Conservation (phyloP, 2,888 invertebrate genomes). For the Hydrotaea diabolus region DNA sequence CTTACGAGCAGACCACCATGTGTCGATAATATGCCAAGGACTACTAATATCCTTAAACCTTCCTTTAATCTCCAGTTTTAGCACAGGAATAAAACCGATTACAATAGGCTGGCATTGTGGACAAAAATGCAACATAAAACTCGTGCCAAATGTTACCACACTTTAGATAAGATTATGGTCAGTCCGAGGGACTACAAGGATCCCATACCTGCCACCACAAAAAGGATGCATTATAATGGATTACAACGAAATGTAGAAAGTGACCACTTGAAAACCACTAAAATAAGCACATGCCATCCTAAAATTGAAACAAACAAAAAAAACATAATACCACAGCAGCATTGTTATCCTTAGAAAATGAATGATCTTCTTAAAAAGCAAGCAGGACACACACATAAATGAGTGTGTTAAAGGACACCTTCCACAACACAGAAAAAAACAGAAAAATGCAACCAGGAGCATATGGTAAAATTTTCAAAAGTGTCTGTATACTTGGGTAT, state of each 20-base stretch:
- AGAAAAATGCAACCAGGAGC: constrained; percentile 28
- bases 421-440: constrained; percentile 22
- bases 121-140: no score
- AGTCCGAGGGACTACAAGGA: no score
- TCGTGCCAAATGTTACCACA: constrained; percentile 62
- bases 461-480: constrained; percentile 51
- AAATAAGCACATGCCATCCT: constrained; percentile 58
- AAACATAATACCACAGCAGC: not conserved
- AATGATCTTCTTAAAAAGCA: constrained; percentile 29
- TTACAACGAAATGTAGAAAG: constrained; percentile 16
- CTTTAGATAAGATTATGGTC: constrained; percentile 61
- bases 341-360: constrained; percentile 36
- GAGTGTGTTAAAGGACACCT: constrained; percentile 1
- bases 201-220: constrained; percentile 44
- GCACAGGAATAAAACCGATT: no score
- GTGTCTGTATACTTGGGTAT: not conserved
- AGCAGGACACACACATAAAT: constrained; percentile 56
- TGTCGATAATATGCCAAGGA: no score
- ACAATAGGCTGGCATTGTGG: no score
- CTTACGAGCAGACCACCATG: no score
- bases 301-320: not conserved
- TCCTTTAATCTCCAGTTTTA: no score
- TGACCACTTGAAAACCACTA: constrained; percentile 64
- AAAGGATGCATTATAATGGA: constrained; percentile 44
- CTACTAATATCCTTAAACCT: no score